Base-by-base conservation (phyloP, 2,797 vertebrate species). In the Fistularia commersonii region DNA sequence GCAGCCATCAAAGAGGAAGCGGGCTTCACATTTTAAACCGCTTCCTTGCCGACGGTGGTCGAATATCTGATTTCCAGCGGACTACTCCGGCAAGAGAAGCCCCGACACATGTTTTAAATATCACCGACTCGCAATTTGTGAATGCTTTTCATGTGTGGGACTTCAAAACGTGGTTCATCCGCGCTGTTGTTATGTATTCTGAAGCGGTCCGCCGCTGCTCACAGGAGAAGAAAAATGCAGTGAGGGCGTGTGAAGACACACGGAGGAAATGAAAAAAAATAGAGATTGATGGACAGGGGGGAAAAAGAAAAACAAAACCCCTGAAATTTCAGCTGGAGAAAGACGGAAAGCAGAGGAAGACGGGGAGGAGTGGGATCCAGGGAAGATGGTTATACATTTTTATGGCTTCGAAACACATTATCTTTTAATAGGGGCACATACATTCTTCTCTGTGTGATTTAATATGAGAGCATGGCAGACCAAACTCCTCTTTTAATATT, bases 401-500 rank as follows among this genome's bases (percentile, higher is more conserved):
- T 71, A 79, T 80, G 76, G 64, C 60, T 82, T 69, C 61, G 66
- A 77, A 86, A 81, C 82, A 84, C 81, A 89, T 89, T 88, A 89
- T 77, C 76, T 84, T 92, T 90, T 89, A 87, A 91, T 89, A 87
- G 85, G 84, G 80, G 69, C 79, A 84, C 80, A 83, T 81, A 83
- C 82, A 84, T 85, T 85, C 72, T 77, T 80, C 75, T 81, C 82
- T 69, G 71, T 69, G 72, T 76, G 82, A 90, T 91, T 88, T 87
- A 88, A 90, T 88, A 84, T 79, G 77, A 67, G 73, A 80, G 80
- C 42, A 51, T 68, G 33, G 68, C 60, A 77, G 80, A 79, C 79
- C 85, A 88, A 88, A 89, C 84, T 84, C 77, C 73, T 79, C 72
- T 70, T 90, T 87, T 84, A 91, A 90, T 88, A 90, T 89, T 89